Percentiles rank a stretch among this genome's conserved stretches.
These are phyloP conservation scores for Gymnocephalus cernua DNA, from an alignment of 2,113 vertebrate species.

Conservation along the genomic window DNA sequence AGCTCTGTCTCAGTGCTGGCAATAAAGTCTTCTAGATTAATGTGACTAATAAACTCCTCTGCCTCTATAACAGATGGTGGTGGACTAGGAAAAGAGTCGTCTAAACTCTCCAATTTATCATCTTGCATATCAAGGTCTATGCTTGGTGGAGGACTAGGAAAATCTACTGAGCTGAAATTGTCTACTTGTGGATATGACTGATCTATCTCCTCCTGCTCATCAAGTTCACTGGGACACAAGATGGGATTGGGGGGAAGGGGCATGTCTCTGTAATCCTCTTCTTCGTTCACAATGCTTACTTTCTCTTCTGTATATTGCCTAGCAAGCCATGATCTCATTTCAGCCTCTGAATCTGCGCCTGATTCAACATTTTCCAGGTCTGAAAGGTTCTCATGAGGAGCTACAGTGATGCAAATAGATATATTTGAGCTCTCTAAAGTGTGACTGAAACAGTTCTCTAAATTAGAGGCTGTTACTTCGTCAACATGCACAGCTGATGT, in stretches of 20 bases:
- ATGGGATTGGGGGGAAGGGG: slow-evolving; percentile 44
- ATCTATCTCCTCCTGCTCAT: slow-evolving; percentile 48
- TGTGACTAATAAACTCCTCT: slow-evolving; percentile 73
- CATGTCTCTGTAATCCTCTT: slow-evolving; percentile 49
- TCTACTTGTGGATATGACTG: slow-evolving; percentile 61
- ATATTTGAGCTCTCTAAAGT: slow-evolving; percentile 42
- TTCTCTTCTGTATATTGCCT: slow-evolving; percentile 30
- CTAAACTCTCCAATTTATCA: slow-evolving; percentile 80
- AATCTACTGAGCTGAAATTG: slow-evolving; percentile 82
- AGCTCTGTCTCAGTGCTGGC: slow-evolving; percentile 52
- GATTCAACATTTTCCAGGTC: slow-evolving; percentile 59
- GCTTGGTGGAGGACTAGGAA: slow-evolving; percentile 80
- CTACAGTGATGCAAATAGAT: slow-evolving; percentile 50
- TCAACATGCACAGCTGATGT: slow-evolving; percentile 23
- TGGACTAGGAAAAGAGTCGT: slow-evolving; percentile 82
- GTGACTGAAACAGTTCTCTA: slow-evolving; percentile 43
- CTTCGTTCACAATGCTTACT: slow-evolving; percentile 26
- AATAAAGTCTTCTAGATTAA: slow-evolving; percentile 75
- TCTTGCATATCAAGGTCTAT: slow-evolving; percentile 81
- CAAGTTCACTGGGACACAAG: slow-evolving; percentile 57
- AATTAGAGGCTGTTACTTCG: slow-evolving; percentile 28
- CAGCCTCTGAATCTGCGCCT: slow-evolving; percentile 40
- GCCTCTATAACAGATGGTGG: slow-evolving; percentile 74
- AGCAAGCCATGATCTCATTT: slow-evolving; percentile 21
- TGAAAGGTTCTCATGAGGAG: slow-evolving; percentile 45